Conservation (phyloP, 2,797 vertebrate species). For the Rhinatrema bivittatum region DNA sequence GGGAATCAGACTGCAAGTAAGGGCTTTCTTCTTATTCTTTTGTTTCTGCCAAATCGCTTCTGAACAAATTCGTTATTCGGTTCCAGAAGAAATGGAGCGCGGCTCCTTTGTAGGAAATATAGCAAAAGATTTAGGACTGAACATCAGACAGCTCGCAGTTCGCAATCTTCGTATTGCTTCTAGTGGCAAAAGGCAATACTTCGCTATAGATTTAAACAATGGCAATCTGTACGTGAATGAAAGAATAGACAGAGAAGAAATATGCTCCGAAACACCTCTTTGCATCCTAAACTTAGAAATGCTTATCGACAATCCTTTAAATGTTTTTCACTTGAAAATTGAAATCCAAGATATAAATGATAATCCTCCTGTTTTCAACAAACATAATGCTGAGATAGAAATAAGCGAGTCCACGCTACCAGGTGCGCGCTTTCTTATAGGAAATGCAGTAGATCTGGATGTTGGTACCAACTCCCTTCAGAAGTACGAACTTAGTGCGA, state of each 20-base stretch:
- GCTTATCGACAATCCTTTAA: constrained; percentile 57
- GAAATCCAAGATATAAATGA: constrained; percentile 53
- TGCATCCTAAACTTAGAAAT: constrained; percentile 56
- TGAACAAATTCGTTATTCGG: constrained; percentile 34
- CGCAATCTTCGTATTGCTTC: constrained; percentile 35
- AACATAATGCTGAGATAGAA: constrained; percentile 13
- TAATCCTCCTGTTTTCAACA: constrained; percentile 38
- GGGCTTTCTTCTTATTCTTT: not conserved
- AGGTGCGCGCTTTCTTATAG: constrained; percentile 25
- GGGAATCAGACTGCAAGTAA: not conserved
- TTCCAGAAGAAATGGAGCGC: constrained; percentile 34
- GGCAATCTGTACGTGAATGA: constrained; percentile 15
- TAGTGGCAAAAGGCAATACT: constrained; percentile 18
- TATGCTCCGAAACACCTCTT: constrained; percentile 37
- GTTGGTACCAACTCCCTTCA: constrained; percentile 26
- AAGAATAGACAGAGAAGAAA: constrained; percentile 34
- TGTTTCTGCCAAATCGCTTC: not conserved
- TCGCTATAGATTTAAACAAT: constrained; percentile 12
- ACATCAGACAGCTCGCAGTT: constrained; percentile 17
- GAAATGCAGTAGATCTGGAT: constrained; percentile 37
- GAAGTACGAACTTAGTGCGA: constrained; percentile 12
- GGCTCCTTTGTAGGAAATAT: constrained; percentile 38
- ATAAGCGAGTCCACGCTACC: constrained; percentile 25
- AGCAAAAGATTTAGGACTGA: constrained; percentile 36
- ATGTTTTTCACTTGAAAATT: constrained; percentile 50